phyloP scores from a whole-genome alignment of 2,888 invertebrate genomes.

The Hipparchia semele region DNA sequence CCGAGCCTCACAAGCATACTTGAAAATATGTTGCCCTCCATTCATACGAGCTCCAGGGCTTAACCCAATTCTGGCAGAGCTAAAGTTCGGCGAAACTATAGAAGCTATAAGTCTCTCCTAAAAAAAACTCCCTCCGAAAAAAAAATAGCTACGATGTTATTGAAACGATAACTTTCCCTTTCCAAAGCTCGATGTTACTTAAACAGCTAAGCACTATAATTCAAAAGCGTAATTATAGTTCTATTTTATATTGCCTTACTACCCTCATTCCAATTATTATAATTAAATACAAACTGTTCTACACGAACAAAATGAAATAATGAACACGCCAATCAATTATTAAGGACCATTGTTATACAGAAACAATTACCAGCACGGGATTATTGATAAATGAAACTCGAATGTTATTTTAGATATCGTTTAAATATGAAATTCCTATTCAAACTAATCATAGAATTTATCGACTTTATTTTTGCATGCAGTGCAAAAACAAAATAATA shows the following conservation, averaged over 20 bases:
- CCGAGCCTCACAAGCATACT: too few species aligned
- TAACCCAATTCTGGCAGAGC: too few species aligned
- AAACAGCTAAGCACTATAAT: too few species aligned
- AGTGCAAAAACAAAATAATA: conserved; percentile 16
- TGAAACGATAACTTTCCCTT: too few species aligned
- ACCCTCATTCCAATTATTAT: background rate
- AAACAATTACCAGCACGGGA: conserved; percentile 20
- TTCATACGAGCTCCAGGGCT: too few species aligned
- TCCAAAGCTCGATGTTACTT: too few species aligned
- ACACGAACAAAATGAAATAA: background rate
- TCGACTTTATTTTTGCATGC: background rate
- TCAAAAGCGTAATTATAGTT: too few species aligned
- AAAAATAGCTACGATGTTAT: too few species aligned
- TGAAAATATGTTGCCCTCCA: too few species aligned
- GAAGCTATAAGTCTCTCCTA: too few species aligned
- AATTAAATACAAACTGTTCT: background rate
- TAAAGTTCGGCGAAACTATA: too few species aligned
- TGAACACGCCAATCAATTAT: background rate
- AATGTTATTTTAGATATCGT: conserved; percentile 24
- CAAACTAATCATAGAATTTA: conserved; percentile 21
- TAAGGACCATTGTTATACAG: conserved; percentile 16
- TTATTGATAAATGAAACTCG: conserved; percentile 25
- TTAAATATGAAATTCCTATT: conserved; percentile 22
- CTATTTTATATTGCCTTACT: background rate
- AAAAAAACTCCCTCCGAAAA: too few species aligned